Evolutionary conservation across 2,888 invertebrate species (phyloP), one percentile per base, ranked within the genome.

Genomic region (Dorcus hopei): DNA sequence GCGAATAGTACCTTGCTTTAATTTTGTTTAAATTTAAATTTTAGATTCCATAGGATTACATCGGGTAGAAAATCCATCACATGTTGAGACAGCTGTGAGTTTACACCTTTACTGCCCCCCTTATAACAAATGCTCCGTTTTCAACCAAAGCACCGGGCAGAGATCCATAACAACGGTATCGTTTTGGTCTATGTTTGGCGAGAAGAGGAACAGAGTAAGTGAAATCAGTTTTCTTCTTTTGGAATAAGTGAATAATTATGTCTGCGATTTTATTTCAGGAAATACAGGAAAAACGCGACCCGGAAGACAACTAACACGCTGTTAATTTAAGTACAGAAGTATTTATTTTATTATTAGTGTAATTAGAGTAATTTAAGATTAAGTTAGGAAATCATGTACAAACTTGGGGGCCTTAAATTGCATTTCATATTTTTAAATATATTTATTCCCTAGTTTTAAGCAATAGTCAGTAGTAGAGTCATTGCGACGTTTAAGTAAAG

Each of bases 21-120:
- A 14, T 14, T 14, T 14, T 14, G 14, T 14, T 14, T 9, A 9
- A 14, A 42, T 42, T 11, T 14, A 5, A 42, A 5, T 67, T 71
- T 51, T 80, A 97, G 97, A 99, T 79, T 89, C 91, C 0, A 80
- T 97, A 66, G 99, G 98, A 0, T 83, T 99, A 9, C 98, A 99
- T 76, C 87, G 97, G 0, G 93, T 99, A 67, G 97, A 97, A 80
- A 99, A 99, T 77, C 85, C 91, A 0, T 95, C 93, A 8, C 90
- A 95, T 73, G 86, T 89, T 0, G 92, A 97, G 72, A 85, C 89
- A 0, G 91, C 97, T 0, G 91, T 97, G 0, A 95, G 95, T 5
- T 81, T 99, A 26, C 99, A 99, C 75, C 84, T 99, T 2, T 99
- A 99, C 79, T 92, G 92, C 66, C 99, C 97, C 0, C 97, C 97